phyloP scores from a whole-genome alignment of 2,888 invertebrate species.

The Amiota mariae region DNA sequence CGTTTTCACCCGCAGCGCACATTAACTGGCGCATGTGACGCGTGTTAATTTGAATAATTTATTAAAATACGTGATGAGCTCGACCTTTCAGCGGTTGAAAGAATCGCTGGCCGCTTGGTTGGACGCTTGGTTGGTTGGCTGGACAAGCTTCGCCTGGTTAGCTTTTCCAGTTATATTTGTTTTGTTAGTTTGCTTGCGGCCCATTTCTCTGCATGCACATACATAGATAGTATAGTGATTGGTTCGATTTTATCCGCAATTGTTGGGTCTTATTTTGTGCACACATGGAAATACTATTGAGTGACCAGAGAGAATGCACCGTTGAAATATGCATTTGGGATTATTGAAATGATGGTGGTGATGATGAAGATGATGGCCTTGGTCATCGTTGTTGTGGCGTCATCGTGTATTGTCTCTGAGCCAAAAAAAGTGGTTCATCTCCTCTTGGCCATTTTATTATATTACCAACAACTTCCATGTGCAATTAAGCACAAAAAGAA shows the following conservation, averaged over 20 bases:
- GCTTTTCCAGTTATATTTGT: background rate
- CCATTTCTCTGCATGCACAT: background rate
- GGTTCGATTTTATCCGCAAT: too few species aligned
- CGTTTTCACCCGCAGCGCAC: conserved; percentile 55
- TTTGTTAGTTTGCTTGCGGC: conserved; percentile 9
- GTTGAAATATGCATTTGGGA: conserved; percentile 15
- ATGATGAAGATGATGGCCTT: too few species aligned
- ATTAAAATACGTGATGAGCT: conserved; percentile 68
- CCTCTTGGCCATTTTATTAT: too few species aligned
- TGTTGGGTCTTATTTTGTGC: background rate
- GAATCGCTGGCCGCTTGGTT: conserved; percentile 3
- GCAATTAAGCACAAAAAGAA: conserved; percentile 59
- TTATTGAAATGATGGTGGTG: background rate
- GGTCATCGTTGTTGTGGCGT: too few species aligned
- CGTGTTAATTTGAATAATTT: conserved; percentile 72
- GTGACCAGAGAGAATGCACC: background rate
- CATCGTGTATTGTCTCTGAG: too few species aligned
- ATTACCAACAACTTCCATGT: conserved; percentile 33
- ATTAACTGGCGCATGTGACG: conserved; percentile 30
- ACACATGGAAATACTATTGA: background rate
- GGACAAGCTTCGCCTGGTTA: conserved; percentile 7
- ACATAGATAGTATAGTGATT: conserved; percentile 19
- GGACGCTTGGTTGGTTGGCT: conserved; percentile 8
- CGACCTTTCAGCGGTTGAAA: conserved; percentile 54
- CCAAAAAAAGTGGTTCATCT: too few species aligned